These are phyloP conservation scores for Micrasema longulum DNA, from an alignment of 1,140 invertebrate species.

Conservation along the genomic window DNA sequence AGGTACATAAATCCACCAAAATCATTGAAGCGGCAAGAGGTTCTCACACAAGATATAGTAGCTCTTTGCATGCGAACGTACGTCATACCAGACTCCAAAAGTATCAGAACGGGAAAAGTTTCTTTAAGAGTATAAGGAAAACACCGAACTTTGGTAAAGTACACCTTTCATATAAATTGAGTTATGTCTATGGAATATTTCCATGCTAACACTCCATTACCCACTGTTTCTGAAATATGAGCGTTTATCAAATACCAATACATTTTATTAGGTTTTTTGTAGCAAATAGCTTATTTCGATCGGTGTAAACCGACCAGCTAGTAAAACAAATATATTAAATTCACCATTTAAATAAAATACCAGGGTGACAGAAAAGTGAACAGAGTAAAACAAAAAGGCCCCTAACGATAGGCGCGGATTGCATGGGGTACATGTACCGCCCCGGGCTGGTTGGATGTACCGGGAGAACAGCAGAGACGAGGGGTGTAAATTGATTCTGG, in stretches of 20 bases:
- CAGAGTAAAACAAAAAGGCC: slow-evolving; percentile 28
- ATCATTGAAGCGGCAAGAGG: slow-evolving; percentile 20
- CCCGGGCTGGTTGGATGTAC: slow-evolving; percentile 16
- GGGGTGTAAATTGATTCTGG: slow-evolving; percentile 36
- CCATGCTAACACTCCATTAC: slow-evolving; percentile 22
- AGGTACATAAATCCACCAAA: slow-evolving; percentile 34
- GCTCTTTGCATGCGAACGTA: slow-evolving; percentile 46
- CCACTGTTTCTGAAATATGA: too few species aligned
- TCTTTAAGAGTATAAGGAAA: not conserved
- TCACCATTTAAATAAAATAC: slow-evolving; percentile 2
- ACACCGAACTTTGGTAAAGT: slow-evolving; percentile 19
- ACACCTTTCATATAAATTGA: slow-evolving; percentile 25
- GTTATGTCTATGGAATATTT: slow-evolving; percentile 16
- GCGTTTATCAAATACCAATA: too few species aligned
- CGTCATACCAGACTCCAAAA: slow-evolving; percentile 39
- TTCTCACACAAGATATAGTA: slow-evolving; percentile 36
- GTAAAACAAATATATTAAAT: too few species aligned
- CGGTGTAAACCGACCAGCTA: too few species aligned
- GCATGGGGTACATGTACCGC: slow-evolving; percentile 1
- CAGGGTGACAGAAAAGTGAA: slow-evolving; percentile 27
- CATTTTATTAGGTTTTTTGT: too few species aligned
- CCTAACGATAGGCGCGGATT: slow-evolving; percentile 25
- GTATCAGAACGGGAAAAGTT: slow-evolving; percentile 20
- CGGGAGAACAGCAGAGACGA: slow-evolving; percentile 15
- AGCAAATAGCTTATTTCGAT: too few species aligned